Evolutionary conservation across 2,797 vertebrate species (phyloP).

Genomic region (Phylloscopus collybita): DNA sequence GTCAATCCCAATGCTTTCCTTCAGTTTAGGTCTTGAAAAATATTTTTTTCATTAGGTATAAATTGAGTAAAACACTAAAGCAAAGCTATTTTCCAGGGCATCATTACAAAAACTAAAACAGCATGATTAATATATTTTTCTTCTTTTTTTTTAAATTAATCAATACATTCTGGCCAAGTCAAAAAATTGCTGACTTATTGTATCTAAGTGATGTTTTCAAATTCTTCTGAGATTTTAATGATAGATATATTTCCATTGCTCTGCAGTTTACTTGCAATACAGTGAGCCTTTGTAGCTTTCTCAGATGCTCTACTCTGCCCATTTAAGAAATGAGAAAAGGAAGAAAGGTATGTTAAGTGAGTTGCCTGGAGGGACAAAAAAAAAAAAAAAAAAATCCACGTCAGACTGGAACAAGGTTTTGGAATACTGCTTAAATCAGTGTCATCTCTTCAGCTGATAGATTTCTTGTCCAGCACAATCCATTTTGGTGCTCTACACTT

Average conservation of each 20-base stretch:
- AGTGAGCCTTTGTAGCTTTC: not conserved
- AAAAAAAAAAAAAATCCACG: not conserved
- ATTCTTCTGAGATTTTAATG: not conserved
- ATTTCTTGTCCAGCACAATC: slow-evolving; percentile 40
- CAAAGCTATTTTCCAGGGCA: not conserved
- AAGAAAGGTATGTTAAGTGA: not conserved
- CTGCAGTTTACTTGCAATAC: not conserved
- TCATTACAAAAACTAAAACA: not conserved
- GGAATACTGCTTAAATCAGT: slow-evolving; percentile 28
- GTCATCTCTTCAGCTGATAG: slow-evolving; percentile 19
- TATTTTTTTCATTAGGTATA: not conserved
- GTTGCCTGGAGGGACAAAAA: not conserved
- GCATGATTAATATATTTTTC: not conserved
- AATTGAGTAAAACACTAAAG: not conserved
- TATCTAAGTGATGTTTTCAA: not conserved
- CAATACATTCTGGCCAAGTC: not conserved
- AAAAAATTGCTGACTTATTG: not conserved
- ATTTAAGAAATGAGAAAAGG: not conserved
- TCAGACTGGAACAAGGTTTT: slow-evolving; percentile 6
- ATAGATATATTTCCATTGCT: not conserved
- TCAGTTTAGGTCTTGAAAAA: not conserved
- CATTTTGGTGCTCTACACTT: slow-evolving; percentile 15
- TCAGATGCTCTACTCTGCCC: not conserved
- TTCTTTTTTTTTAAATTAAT: not conserved
- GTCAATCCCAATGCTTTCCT: not conserved